Evolutionary conservation across 2,113 vertebrate genomes (phyloP).

Genomic region (Leiothrix lutea): DNA sequence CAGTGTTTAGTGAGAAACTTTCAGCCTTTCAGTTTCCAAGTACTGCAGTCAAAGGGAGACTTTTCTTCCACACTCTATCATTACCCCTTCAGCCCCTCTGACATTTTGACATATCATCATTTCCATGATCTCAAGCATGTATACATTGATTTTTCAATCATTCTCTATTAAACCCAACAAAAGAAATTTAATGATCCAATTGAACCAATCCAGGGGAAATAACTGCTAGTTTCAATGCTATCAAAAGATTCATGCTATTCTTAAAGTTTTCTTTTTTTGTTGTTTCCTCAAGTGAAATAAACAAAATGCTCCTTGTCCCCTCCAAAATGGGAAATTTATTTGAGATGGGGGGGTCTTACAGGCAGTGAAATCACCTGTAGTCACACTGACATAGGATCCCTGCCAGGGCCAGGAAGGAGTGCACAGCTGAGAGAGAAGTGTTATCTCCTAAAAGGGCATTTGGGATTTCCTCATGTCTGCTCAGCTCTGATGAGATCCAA

Average conservation of each 20-base stretch:
- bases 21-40: slow-evolving; percentile 62
- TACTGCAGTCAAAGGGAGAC: slow-evolving; percentile 55
- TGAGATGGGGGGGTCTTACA: not conserved
- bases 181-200: slow-evolving; percentile 71
- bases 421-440: fast-evolving
- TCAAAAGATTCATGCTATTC: slow-evolving; percentile 50
- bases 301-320: not conserved
- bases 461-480: not conserved
- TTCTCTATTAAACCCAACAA: slow-evolving; percentile 67
- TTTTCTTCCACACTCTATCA: slow-evolving; percentile 64
- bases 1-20: slow-evolving; percentile 62
- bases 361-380: not conserved
- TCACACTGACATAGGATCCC: not conserved
- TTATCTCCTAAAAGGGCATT: not conserved
- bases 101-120: slow-evolving; percentile 75
- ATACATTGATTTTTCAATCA: slow-evolving; percentile 74
- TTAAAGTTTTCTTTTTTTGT: slow-evolving; percentile 37
- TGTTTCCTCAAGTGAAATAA: slow-evolving; percentile 35
- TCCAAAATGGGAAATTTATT: not conserved
- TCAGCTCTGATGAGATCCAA: not conserved
- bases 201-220: slow-evolving; percentile 67
- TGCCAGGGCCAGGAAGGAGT: not conserved
- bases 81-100: slow-evolving; percentile 69
- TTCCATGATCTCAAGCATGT: slow-evolving; percentile 69
- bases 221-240: slow-evolving; percentile 54